Percentiles rank a stretch among this genome's conserved stretches.
Evolutionary conservation across 2,113 vertebrate species (phyloP).

Genomic region (Onychostruthus taczanowskii): DNA sequence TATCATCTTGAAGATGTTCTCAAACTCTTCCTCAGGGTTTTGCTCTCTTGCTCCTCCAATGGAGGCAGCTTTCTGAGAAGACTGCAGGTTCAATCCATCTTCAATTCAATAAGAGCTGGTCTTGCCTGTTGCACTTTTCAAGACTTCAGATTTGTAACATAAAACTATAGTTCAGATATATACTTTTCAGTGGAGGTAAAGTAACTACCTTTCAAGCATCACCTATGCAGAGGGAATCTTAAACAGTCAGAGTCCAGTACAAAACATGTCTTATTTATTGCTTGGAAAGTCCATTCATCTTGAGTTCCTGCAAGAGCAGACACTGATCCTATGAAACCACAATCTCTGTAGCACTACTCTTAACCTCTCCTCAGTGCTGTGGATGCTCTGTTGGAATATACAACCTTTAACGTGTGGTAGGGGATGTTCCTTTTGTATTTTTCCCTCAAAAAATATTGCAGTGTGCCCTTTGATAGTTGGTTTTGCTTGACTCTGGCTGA

Average conservation of each 20-base stretch:
- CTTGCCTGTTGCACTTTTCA: background rate
- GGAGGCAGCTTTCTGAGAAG: background rate
- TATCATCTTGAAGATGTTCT: background rate
- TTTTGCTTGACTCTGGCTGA: background rate
- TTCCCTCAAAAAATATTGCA: background rate
- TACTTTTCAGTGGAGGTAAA: background rate
- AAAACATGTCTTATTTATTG: background rate
- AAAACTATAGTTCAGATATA: background rate
- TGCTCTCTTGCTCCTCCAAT: background rate
- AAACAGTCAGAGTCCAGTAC: background rate
- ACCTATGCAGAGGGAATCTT: background rate
- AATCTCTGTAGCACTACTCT: background rate
- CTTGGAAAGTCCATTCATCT: background rate
- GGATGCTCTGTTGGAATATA: background rate
- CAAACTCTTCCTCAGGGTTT: background rate
- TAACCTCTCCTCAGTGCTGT: background rate
- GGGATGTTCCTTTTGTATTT: background rate
- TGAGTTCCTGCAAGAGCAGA: background rate
- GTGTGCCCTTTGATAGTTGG: background rate
- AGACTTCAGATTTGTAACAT: background rate
- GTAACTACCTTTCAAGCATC: background rate
- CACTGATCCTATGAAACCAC: background rate
- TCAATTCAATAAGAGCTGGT: background rate
- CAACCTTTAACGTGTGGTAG: background rate
- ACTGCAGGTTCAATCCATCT: background rate